Percentiles rank a stretch among this genome's conserved stretches.
These are phyloP conservation scores for Empis stercorea DNA, from an alignment of 2,888 invertebrate species.

Conservation along the genomic window DNA sequence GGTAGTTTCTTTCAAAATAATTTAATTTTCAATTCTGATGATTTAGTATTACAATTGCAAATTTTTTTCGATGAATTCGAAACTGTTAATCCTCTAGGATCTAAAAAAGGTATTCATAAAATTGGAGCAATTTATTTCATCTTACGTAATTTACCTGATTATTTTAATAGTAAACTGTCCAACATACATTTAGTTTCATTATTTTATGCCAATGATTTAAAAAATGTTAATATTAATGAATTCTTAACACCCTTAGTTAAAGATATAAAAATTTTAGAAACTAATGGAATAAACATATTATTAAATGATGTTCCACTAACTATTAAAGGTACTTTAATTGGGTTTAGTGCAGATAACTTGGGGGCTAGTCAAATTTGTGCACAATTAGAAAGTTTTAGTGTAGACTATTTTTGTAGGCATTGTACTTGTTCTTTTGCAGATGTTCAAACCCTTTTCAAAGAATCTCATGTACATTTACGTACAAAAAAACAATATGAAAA, in stretches of 20 bases:
- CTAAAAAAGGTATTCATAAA: constrained; percentile 14
- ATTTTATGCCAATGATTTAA: constrained; percentile 11
- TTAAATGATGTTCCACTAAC: neutral
- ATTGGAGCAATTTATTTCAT: constrained; percentile 15
- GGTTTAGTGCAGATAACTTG: too few species aligned
- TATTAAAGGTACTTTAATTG: neutral
- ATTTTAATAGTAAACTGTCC: constrained; percentile 6
- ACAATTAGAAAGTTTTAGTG: constrained; percentile 1
- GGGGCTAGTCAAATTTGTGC: neutral
- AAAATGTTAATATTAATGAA: constrained; percentile 4
- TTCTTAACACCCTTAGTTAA: constrained; percentile 9
- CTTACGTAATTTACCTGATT: constrained; percentile 9
- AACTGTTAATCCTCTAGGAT: constrained; percentile 14
- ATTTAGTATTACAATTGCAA: constrained; percentile 8
- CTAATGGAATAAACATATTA: constrained; percentile 5
- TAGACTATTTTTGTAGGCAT: neutral
- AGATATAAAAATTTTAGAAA: constrained; percentile 12
- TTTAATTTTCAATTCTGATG: neutral
- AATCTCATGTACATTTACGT: too few species aligned
- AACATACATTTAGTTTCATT: constrained; percentile 12
- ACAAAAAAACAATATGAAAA: too few species aligned
- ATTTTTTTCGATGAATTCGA: constrained; percentile 16
- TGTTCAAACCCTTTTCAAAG: too few species aligned
- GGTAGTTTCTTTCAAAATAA: neutral
- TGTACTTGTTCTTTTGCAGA: neutral